phyloP scores from a whole-genome alignment of 2,888 invertebrate genomes.

The Allacma fusca region DNA sequence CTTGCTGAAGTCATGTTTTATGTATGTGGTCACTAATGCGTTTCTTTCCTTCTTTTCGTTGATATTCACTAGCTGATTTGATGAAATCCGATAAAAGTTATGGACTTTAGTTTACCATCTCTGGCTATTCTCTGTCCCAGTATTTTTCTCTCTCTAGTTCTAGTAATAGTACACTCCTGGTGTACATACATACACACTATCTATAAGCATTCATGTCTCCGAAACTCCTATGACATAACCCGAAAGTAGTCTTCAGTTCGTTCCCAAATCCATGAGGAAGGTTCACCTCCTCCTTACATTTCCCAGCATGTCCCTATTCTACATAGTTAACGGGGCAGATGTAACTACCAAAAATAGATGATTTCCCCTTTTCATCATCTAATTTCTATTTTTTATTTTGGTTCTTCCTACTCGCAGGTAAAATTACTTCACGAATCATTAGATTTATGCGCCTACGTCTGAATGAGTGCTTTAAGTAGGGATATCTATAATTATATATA shows the following conservation, averaged over 20 bases:
- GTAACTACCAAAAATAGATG: conserved; percentile 31
- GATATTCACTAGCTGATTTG: conserved; percentile 61
- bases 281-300: conserved; percentile 35
- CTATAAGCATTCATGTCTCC: no score
- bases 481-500: no score
- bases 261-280: no score
- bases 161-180: no score
- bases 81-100: conserved; percentile 62
- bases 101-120: conserved; percentile 54
- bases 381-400: conserved; percentile 19
- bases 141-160: conserved; percentile 19
- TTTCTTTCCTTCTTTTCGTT: conserved; percentile 58
- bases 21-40: conserved; percentile 62
- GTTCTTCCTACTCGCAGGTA: no score
- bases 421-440: no score
- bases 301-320: conserved; percentile 33
- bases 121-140: not conserved
- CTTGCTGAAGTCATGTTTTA: conserved; percentile 61
- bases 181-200: no score
- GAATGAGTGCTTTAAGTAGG: no score
- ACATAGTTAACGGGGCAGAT: conserved; percentile 36
- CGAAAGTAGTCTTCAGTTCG: no score
- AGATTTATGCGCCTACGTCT: no score
- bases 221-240: no score
- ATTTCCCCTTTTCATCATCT: conserved; percentile 28